phyloP scores from a whole-genome alignment of 1,140 invertebrate genomes.

The Lasaia peninsularis region DNA sequence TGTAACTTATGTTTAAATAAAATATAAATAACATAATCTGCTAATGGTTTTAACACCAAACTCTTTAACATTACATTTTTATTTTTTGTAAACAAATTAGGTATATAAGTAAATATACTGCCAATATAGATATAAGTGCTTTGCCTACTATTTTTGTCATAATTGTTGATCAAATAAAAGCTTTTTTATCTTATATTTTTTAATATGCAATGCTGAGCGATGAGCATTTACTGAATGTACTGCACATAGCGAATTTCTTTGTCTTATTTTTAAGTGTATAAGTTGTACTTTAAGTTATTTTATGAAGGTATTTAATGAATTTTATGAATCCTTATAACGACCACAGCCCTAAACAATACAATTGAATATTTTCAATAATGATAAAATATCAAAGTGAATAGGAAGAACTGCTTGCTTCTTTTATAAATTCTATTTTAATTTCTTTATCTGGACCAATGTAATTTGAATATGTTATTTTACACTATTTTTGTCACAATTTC shows the following conservation, averaged over 20 bases:
- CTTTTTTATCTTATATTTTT: conserved; percentile 16
- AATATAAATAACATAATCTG: background rate
- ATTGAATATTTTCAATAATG: too few species aligned
- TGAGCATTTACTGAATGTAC: background rate
- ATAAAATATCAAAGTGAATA: too few species aligned
- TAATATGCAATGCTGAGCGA: conserved; percentile 29
- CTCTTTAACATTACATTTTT: background rate
- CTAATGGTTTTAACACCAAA: background rate
- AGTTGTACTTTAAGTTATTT: too few species aligned
- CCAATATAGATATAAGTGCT: conserved; percentile 59
- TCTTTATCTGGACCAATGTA: too few species aligned
- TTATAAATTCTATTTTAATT: too few species aligned
- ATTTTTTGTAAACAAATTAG: conserved; percentile 8
- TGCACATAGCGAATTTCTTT: background rate
- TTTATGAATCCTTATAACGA: too few species aligned
- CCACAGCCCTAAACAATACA: too few species aligned
- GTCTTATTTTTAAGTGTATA: too few species aligned
- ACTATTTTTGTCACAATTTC: too few species aligned
- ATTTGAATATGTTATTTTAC: too few species aligned
- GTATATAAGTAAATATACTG: conserved; percentile 39
- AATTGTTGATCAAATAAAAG: conserved; percentile 2
- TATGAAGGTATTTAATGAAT: too few species aligned
- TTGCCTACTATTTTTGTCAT: conserved; percentile 36
- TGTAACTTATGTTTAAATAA: background rate
- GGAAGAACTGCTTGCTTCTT: too few species aligned